Evolutionary conservation across 2,113 vertebrate genomes (phyloP), one percentile per base, ranked within the genome.

Genomic region (Neodontobutis hainanensis): DNA sequence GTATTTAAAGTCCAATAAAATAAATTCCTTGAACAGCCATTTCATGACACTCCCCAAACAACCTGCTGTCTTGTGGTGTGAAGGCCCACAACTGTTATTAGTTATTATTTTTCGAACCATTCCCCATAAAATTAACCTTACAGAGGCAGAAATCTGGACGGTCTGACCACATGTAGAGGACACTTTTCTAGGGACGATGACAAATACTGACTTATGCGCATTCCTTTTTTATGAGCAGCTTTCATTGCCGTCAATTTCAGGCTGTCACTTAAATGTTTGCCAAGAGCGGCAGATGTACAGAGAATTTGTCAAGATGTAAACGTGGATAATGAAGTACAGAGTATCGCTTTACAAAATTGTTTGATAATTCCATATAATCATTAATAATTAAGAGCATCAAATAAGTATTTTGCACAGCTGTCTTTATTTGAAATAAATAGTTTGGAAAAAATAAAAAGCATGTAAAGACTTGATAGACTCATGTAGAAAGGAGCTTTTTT

Each of bases 1-100:
- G 91, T 90, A 87, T 82, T 83, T 83, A 92, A 43, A 87, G 86
- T 89, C 87, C 89, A 93, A 85, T 89, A 89, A 89, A 93, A 81
- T 77, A 89, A 84, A 91, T 85, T 88, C 82, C 74, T 85, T 43
- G 35, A 63, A 85, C 83, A 79, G 87, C 83, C 84, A 88, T 88
- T 87, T 87, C 85, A 83, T 83, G 69, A 72, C 80, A 78, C 84
- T 86, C 85, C 85, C 84, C 65, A 84, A 82, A 82, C 83, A 78
- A 83, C 77, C 81, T 82, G 89, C 80, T 85, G 89, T 91, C 88
- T 88, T 85, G 38, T 19, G 19, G 12, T 60, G 73, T 85, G 84
- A 85, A 85, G 87, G 85, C 64, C 62, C 70, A 40, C 83, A 75
- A 85, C 83, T 90, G 89, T 85, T 88, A 85, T 74, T 77, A n/a